phyloP scores from a whole-genome alignment of 2,888 invertebrate species.

The Euphydryas editha region DNA sequence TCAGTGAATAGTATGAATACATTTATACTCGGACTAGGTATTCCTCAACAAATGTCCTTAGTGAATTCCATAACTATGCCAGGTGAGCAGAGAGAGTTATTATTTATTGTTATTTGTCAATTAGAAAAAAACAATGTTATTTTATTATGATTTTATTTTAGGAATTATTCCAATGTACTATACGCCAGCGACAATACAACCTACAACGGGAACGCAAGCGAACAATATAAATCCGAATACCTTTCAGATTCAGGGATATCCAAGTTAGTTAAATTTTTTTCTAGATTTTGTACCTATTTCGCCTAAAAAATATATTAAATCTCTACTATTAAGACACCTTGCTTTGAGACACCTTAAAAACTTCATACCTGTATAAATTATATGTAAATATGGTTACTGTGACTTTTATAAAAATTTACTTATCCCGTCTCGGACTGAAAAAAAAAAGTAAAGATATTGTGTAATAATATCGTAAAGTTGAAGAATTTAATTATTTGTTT shows the following conservation, averaged over 20 bases:
- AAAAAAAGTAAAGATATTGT: too few relatives aligned
- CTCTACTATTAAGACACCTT: too few relatives aligned
- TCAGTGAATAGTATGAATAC: conserved; percentile 51
- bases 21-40: conserved; percentile 53
- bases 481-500: too few relatives aligned
- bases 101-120: too few relatives aligned
- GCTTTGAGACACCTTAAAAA: too few relatives aligned
- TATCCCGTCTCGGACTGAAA: too few relatives aligned
- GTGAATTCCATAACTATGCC: conserved; percentile 53
- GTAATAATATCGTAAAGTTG: too few relatives aligned
- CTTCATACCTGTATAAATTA: too few relatives aligned
- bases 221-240: not conserved
- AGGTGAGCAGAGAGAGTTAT: conserved; percentile 43
- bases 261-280: not conserved
- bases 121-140: not conserved
- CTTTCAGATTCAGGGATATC: not conserved
- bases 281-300: not conserved
- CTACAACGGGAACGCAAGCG: not conserved
- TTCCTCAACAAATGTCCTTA: conserved; percentile 56
- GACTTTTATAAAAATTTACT: too few relatives aligned
- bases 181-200: conserved; percentile 40
- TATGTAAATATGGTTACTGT: too few relatives aligned
- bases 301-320: not conserved
- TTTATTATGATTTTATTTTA: not conserved
- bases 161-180: conserved; percentile 59